phyloP scores from a whole-genome alignment of 2,797 vertebrate species.

The Acanthiza pusilla region DNA sequence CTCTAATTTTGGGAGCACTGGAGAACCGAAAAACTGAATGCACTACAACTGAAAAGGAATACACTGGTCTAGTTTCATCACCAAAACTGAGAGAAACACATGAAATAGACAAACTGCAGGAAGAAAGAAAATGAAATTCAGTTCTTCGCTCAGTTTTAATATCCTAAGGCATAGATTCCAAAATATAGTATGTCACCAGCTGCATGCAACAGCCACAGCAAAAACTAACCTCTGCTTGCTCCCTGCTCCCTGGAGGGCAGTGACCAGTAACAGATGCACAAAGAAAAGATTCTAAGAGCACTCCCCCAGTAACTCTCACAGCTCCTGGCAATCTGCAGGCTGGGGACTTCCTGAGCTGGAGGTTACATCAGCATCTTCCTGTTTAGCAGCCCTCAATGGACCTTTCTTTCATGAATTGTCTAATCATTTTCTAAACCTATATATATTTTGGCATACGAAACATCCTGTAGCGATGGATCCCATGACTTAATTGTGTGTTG shows the following conservation, averaged over 20 bases:
- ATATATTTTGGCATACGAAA: slow-evolving; percentile 49
- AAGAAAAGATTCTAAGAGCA: neutral
- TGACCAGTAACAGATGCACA: slow-evolving; percentile 40
- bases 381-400: slow-evolving; percentile 50
- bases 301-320: neutral
- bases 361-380: slow-evolving; percentile 65
- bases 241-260: slow-evolving; percentile 3
- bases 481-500: slow-evolving; percentile 34
- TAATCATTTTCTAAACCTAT: slow-evolving; percentile 51
- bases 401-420: slow-evolving; percentile 57
- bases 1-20: neutral
- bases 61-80: neutral
- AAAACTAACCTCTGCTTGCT: neutral
- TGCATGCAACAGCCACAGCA: neutral
- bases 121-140: neutral
- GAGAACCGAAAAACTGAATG: neutral
- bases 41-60: neutral
- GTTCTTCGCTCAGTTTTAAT: slow-evolving; percentile 15
- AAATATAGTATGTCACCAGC: slow-evolving; percentile 1
- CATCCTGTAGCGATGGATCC: slow-evolving; percentile 57
- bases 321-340: slow-evolving; percentile 32
- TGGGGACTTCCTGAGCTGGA: slow-evolving; percentile 52
- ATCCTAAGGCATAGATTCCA: slow-evolving; percentile 10
- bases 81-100: neutral
- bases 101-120: neutral